phyloP scores from a whole-genome alignment of 2,113 vertebrate species.

The Pangasianodon hypophthalmus region DNA sequence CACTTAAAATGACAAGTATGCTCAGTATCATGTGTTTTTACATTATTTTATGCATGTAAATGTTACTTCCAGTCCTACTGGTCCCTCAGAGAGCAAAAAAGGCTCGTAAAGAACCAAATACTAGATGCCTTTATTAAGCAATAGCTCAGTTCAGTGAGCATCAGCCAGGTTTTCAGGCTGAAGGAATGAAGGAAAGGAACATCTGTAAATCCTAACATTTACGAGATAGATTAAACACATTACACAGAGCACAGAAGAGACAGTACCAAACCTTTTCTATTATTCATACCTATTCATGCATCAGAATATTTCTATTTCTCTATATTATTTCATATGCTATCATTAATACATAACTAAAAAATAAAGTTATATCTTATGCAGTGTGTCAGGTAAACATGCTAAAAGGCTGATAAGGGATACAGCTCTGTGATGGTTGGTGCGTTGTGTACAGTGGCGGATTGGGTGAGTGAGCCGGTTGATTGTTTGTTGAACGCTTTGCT shows the following conservation, averaged over 20 bases:
- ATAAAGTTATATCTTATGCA: slow-evolving; percentile 10
- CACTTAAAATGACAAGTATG: slow-evolving; percentile 8
- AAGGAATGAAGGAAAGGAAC: slow-evolving; percentile 63
- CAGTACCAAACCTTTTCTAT: slow-evolving; percentile 14
- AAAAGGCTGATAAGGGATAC: slow-evolving; percentile 3
- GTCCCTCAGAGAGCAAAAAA: slow-evolving; percentile 77
- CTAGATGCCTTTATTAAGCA: slow-evolving; percentile 73
- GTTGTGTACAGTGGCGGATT: slow-evolving; percentile 34
- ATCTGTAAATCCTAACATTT: slow-evolving; percentile 76
- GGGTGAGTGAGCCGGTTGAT: slow-evolving; percentile 50
- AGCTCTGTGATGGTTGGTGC: slow-evolving; percentile 1
- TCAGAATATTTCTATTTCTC: slow-evolving; percentile 20
- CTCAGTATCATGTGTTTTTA: slow-evolving; percentile 68
- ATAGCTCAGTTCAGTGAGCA: slow-evolving; percentile 65
- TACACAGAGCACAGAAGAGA: slow-evolving; percentile 27
- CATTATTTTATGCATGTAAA: slow-evolving; percentile 78
- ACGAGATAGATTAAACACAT: slow-evolving; percentile 67
- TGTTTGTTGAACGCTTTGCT: slow-evolving; percentile 63
- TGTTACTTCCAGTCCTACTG: slow-evolving; percentile 74
- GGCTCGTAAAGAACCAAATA: slow-evolving; percentile 74
- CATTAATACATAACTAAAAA: not conserved
- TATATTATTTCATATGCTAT: not conserved
- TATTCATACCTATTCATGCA: slow-evolving; percentile 23
- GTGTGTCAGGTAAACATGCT: slow-evolving; percentile 15
- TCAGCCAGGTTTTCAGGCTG: slow-evolving; percentile 70